Evolutionary conservation across 2,113 vertebrate genomes (phyloP), one percentile per base, ranked within the genome.

Genomic region (Pardalotus punctatus): DNA sequence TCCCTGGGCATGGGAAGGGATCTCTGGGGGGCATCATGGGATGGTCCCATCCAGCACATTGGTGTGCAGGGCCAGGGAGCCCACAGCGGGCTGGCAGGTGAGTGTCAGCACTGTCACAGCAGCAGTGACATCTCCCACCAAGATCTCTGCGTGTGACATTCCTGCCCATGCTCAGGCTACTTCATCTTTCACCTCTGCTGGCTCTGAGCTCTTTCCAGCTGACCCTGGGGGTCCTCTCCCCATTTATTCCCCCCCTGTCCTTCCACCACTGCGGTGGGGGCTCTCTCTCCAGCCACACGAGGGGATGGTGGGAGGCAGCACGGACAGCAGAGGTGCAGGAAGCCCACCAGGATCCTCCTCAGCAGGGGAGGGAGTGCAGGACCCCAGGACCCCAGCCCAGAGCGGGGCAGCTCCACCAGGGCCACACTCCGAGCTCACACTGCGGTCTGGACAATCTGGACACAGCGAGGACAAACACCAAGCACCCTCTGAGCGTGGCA

Each of bases 231-330:
- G 21, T 73, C 23, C 65, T 51, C 36, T 62, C 50, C 33, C 36
- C 11, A 2, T 14, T 16, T 11, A 3, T 35, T 43, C 60, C 24
- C 35, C 12, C 45, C 27, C 45, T 3, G 1, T 15, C 35, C 60
- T 33, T 33, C n/a, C 11, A 1, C 15, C 22, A 11, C 28, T 6
- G 31, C 0, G 0, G 5, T 40, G 56, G 79, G 8, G 0, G 0
- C 3, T 7, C 11, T 31, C 11, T 61, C 11, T 33, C 3, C 78
- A 24, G 16, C n/a, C 22, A 1, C 2, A 4, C 13, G 0, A 31
- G 27, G n/a, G 13, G 47, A 3, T 19, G 57, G 43, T 45, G 29
- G 57, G 40, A 53, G 40, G 62, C 48, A 80, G 42, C 10, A 15
- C 0, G 0, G 51, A 35, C 57, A 48, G 33, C 29, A 23, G 66